phyloP scores from a whole-genome alignment of 2,113 vertebrate genomes.

The Colossoma macropomum region DNA sequence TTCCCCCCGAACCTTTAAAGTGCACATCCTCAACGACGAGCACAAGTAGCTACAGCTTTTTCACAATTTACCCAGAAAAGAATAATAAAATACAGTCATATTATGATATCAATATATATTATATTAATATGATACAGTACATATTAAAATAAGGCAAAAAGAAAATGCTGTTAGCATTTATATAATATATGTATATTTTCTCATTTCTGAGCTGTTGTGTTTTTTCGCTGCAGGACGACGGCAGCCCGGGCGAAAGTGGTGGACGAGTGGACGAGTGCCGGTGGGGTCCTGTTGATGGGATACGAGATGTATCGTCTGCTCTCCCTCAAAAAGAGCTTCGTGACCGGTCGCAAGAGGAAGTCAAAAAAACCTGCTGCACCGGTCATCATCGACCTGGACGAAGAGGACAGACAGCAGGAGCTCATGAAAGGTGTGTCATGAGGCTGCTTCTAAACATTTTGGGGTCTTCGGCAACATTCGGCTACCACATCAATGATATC shows the following conservation, averaged over 20 bases:
- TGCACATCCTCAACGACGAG: slow-evolving; percentile 95
- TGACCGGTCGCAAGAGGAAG: slow-evolving; percentile 94
- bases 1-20: slow-evolving; percentile 88
- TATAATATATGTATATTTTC: too few species aligned
- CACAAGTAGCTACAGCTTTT: slow-evolving; percentile 84
- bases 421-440: slow-evolving; percentile 88
- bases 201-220: neutral
- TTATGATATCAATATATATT: too few species aligned
- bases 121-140: too few species aligned
- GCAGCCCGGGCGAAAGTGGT: slow-evolving; percentile 94
- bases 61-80: neutral
- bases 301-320: slow-evolving; percentile 99
- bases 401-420: slow-evolving; percentile 96
- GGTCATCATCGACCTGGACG: slow-evolving; percentile 97
- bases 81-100: too few species aligned
- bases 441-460: neutral
- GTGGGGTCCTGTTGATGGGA: slow-evolving; percentile 96
- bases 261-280: slow-evolving; percentile 91
- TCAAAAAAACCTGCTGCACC: slow-evolving; percentile 94
- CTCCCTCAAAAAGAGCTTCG: slow-evolving; percentile 97
- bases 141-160: too few species aligned
- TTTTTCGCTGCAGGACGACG: slow-evolving; percentile 80
- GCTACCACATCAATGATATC: too few species aligned
- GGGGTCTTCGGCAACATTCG: too few species aligned
- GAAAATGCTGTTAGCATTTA: too few species aligned